Evolutionary conservation across 2,888 invertebrate genomes (phyloP), one percentile per base, ranked within the genome.

Genomic region (Scaptomyza reducta): DNA sequence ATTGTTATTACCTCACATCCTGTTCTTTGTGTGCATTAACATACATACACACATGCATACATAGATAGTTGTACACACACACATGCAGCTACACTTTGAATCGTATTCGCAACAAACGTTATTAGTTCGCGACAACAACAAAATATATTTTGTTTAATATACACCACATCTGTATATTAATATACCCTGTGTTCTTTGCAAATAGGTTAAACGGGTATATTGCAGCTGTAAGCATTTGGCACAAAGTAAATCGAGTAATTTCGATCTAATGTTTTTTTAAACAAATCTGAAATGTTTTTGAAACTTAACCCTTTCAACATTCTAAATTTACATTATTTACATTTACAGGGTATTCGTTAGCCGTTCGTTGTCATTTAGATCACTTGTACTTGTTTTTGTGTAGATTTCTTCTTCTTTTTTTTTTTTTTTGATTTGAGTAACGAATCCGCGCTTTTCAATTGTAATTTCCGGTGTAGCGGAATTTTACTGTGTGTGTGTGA

Each of bases 381-480:
- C 22, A 5, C 7, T 38, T 14, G 14, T 38, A 25, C 38, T 38
- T 61, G 46, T 64, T 63, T 69, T 77, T 55, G 72, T 68, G 77
- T 70, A 75, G 73, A 75, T 70, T 70, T 63, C 3, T 40, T 40
- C 9, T 40, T 40, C 16, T 16, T 6, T 35, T 35, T 11, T 73
- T 16, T 40, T 40, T 40, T n/a, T 35, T 35, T 11, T 74, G 62
- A 70, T 62, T 74, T 66, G 66, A 66, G 59, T 65, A 73, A 72
- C 54, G 63, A 81, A 76, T 82, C 68, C 82, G 80, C 79, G 76
- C 72, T 78, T 79, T 84, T 88, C 89, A 88, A 88, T 88, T 89
- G 81, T 80, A 69, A 86, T 83, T 80, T 88, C 88, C 88, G 89
- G 88, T 89, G 72, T 79, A 79, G 78, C 81, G 77, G 82, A 88